These are phyloP conservation scores for Embiotoca jacksoni DNA, from an alignment of 2,113 vertebrate genomes.

Conservation along the genomic window DNA sequence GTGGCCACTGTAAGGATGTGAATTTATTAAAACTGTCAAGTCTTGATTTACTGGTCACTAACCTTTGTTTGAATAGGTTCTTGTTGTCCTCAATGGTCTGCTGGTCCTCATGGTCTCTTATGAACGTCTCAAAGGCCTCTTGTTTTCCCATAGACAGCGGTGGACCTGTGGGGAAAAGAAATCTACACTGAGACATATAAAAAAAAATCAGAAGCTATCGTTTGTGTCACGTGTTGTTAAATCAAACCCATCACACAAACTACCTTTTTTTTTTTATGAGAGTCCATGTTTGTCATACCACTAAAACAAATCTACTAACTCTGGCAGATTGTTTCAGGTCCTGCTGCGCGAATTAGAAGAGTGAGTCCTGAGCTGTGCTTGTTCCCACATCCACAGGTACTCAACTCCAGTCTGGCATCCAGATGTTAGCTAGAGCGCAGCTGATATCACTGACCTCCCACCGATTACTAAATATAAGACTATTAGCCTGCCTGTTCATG, in stretches of 20 bases:
- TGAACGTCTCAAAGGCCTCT: conserved; percentile 94
- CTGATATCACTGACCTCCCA: conserved; percentile 54
- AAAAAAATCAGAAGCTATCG: neutral
- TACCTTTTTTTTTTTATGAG: neutral
- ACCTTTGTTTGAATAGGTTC: conserved; percentile 91
- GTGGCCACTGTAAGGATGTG: too few species aligned
- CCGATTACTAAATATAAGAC: conserved; percentile 37
- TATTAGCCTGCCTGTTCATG: conserved; percentile 43
- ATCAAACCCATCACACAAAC: neutral
- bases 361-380: conserved; percentile 13
- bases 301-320: conserved; percentile 22
- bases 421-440: conserved; percentile 59
- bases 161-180: conserved; percentile 55
- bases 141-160: conserved; percentile 88
- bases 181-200: neutral
- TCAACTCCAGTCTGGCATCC: conserved; percentile 59
- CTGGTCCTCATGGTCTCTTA: conserved; percentile 86
- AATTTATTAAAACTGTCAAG: too few species aligned
- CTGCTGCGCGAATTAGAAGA: conserved; percentile 18
- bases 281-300: neutral
- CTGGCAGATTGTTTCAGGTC: conserved; percentile 15
- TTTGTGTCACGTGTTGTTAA: neutral
- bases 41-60: conserved; percentile 37
- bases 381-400: conserved; percentile 60
- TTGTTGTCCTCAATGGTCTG: conserved; percentile 91